These are phyloP conservation scores for Mesoligia furuncula DNA, from an alignment of 2,888 invertebrate genomes.

Conservation along the genomic window DNA sequence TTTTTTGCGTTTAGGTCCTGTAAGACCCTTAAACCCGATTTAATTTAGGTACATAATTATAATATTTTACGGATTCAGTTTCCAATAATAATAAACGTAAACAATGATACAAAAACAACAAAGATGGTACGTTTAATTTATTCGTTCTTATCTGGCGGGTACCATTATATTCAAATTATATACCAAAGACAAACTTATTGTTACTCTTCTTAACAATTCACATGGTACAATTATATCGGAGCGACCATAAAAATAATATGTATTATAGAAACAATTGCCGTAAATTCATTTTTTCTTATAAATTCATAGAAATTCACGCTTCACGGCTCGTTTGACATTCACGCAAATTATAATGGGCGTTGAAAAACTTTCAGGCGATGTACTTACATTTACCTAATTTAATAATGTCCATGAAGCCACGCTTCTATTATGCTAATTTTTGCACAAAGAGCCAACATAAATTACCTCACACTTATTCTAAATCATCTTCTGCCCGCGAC, in stretches of 20 bases:
- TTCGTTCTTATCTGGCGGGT: not conserved
- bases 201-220: not conserved
- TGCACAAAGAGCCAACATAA: not conserved
- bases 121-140: not conserved
- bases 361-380: constrained; percentile 11
- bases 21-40: not conserved
- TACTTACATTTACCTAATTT: not conserved
- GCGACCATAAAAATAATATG: not conserved
- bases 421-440: not conserved
- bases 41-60: not conserved
- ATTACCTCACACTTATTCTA: not conserved
- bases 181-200: not conserved
- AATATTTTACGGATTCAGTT: not conserved
- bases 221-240: not conserved
- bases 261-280: not conserved
- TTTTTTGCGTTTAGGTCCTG: too few relatives aligned
- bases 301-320: constrained; percentile 30
- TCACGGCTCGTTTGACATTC: constrained; percentile 37
- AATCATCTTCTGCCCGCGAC: not conserved
- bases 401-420: constrained; percentile 9
- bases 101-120: constrained; percentile 1
- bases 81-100: not conserved
- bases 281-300: not conserved
- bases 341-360: constrained; percentile 26
- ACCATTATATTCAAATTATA: constrained; percentile 22